Conservation (phyloP, 2,797 vertebrate species). For the Forpus xanthops region DNA sequence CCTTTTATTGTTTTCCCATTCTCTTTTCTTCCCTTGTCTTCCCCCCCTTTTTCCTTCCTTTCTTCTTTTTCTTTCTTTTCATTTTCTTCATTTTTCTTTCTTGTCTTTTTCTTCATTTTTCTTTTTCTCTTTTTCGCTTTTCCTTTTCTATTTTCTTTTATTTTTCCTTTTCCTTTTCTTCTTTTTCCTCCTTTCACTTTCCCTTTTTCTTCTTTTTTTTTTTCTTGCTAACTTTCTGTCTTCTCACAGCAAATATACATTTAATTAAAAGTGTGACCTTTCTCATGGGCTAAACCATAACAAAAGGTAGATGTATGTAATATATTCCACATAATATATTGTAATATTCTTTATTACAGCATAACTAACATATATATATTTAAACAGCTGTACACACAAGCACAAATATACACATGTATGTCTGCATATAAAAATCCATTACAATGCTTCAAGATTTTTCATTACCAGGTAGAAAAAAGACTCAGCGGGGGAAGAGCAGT, state of each 20-base stretch:
- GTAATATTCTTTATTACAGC: background rate
- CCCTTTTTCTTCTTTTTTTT: rapidly evolving
- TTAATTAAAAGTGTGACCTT: background rate
- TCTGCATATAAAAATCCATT: slow-evolving; percentile 21
- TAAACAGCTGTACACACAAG: background rate
- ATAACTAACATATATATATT: background rate
- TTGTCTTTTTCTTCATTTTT: too few relatives aligned
- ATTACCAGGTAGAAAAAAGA: slow-evolving; percentile 71
- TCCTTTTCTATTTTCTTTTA: background rate
- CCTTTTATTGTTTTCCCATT: too few relatives aligned
- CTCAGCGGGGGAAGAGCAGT: slow-evolving; percentile 70
- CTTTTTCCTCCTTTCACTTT: background rate
- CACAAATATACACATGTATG: background rate
- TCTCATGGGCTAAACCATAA: background rate
- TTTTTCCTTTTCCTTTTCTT: background rate
- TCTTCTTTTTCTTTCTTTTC: too few relatives aligned
- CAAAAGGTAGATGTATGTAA: background rate
- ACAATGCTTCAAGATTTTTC: slow-evolving; percentile 65
- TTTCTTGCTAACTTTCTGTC: background rate
- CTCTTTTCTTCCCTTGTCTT: too few relatives aligned
- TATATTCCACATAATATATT: background rate
- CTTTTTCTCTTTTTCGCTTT: background rate
- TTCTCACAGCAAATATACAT: background rate
- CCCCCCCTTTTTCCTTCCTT: too few relatives aligned
- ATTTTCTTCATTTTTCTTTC: too few relatives aligned